Evolutionary conservation across 2,888 invertebrate genomes (phyloP).

Genomic region (Lithophane ornitopus): DNA sequence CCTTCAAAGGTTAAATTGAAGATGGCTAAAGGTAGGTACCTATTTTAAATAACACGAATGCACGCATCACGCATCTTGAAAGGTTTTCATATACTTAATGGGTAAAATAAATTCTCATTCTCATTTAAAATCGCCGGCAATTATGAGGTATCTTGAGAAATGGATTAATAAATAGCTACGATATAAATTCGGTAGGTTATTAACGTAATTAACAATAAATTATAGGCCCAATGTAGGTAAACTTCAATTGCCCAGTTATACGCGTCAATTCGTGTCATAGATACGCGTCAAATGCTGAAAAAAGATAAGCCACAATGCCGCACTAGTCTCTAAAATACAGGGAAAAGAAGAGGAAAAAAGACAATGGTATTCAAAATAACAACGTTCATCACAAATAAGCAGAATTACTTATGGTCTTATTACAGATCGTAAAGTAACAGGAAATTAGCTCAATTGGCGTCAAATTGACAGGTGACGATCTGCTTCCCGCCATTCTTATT

Average conservation of each 20-base stretch:
- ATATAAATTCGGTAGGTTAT: slow-evolving; percentile 3
- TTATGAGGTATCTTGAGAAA: slow-evolving; percentile 6
- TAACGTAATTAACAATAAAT: slow-evolving; percentile 13
- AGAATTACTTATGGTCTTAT: slow-evolving; percentile 19
- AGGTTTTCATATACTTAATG: slow-evolving; percentile 28
- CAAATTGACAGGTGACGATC: slow-evolving; percentile 70
- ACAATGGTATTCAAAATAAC: slow-evolving; percentile 22
- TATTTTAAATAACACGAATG: slow-evolving; percentile 4
- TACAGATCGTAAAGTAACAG: slow-evolving; percentile 50
- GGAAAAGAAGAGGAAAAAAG: slow-evolving; percentile 24
- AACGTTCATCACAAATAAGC: slow-evolving; percentile 32
- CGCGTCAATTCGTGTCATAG: no score
- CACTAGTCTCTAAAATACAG: background rate
- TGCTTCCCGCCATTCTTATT: slow-evolving; percentile 69
- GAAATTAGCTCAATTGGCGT: slow-evolving; percentile 62
- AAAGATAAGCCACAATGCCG: background rate
- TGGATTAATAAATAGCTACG: background rate
- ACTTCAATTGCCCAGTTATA: no score
- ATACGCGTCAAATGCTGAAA: background rate
- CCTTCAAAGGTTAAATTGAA: slow-evolving; percentile 55
- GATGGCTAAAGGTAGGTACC: slow-evolving; percentile 6
- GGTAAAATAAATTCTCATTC: slow-evolving; percentile 22
- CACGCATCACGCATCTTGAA: slow-evolving; percentile 19
- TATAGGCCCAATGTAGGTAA: no score
- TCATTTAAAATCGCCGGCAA: slow-evolving; percentile 10